These are phyloP conservation scores for Disparrhopalites patrizii DNA, from an alignment of 2,888 invertebrate species.

Conservation along the genomic window DNA sequence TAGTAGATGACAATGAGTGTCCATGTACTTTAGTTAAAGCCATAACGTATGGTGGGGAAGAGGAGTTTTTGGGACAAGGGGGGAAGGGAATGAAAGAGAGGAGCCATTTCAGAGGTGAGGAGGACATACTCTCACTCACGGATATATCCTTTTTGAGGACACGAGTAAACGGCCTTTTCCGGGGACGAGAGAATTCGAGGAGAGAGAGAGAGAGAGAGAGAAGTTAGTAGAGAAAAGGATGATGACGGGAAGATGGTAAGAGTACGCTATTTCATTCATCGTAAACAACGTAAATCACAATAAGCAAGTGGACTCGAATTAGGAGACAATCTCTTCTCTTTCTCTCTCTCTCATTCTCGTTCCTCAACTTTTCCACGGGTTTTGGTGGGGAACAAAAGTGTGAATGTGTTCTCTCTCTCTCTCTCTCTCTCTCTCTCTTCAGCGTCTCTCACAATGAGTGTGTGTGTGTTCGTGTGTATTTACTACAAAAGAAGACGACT, in stretches of 20 bases:
- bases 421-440: slow-evolving; percentile 7
- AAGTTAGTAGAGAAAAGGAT: too few species aligned
- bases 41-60: too few species aligned
- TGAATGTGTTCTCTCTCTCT: background rate
- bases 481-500: background rate
- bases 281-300: slow-evolving; percentile 48
- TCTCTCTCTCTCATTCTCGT: background rate
- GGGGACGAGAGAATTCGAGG: too few species aligned
- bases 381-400: too few species aligned
- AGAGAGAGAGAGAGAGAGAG: too few species aligned
- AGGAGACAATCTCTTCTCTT: slow-evolving; percentile 30
- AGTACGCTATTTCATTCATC: slow-evolving; percentile 23
- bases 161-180: background rate
- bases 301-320: slow-evolving; percentile 39
- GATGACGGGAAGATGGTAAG: background rate
- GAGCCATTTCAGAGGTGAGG: too few species aligned
- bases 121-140: background rate
- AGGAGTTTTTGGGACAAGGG: too few species aligned
- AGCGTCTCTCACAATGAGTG: background rate
- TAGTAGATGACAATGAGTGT: too few species aligned
- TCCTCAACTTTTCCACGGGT: too few species aligned
- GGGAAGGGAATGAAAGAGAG: background rate
- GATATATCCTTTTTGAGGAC: background rate
- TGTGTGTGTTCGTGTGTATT: background rate
- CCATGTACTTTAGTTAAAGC: too few species aligned